Evolutionary conservation across 1,140 invertebrate genomes (phyloP), one percentile per base, ranked within the genome.

Genomic region (Diplogasteroides magnus): DNA sequence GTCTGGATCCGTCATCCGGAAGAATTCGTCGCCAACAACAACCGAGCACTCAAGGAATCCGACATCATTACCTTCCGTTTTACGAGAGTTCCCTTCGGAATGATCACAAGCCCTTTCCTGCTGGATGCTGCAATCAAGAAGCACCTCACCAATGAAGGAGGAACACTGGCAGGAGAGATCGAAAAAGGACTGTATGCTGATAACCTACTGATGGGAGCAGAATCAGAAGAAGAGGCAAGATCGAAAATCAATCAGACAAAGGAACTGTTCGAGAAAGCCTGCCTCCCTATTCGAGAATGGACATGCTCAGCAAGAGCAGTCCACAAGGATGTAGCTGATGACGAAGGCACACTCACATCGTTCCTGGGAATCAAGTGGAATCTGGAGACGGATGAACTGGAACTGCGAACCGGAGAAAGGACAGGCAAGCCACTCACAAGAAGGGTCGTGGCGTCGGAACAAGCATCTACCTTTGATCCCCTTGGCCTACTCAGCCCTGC

Each of bases 1-100:
- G 15, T 75, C 23, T 75, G 74, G 74, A 11, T 76, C 0, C 59
- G 73, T 13, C 61, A 76, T 27, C 37, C 31, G 3, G n/a, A 0
- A 31, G 48, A 61, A 3, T 63, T 63, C 68, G 15, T 55, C 1
- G 55, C 37, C 3, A 28, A 23, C 55, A 58, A 75, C 15, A 75
- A 75, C 29, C n/a, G n/a, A n/a, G n/a, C n/a, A n/a, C n/a, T n/a
- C n/a, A n/a, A n/a, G n/a, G n/a, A n/a, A n/a, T n/a, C n/a, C n/a
- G n/a, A n/a, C n/a, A 0, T 75, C 0, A 31, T 61, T 13, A 23
- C 60, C 23, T 61, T 55, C 28, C 58, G 74, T 32, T 75, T 71
- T 28, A 66, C 32, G 27, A 23, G 67, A 28, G 74, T 75, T 1
- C 61, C 69, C 0, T 75, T 75, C 32, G 74, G 74, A 25, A 19